Base-by-base conservation (phyloP, 2,113 vertebrate genomes). In the Gymnogyps californianus region DNA sequence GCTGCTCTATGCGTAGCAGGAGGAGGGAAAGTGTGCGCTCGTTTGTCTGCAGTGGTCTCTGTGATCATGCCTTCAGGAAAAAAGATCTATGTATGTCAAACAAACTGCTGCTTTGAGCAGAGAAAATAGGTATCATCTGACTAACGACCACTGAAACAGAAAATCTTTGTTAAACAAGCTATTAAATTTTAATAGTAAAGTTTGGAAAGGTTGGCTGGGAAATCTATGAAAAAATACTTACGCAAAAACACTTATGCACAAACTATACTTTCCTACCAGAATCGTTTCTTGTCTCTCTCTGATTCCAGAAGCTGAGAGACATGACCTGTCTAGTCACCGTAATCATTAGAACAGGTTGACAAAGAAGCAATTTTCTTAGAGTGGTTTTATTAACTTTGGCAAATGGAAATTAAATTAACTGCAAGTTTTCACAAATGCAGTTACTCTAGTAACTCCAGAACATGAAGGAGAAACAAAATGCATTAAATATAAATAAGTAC, bases 81-180 rank as follows among this genome's bases (percentile, higher is more conserved):
- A 90, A 82, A 70, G 13, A 84, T 40, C 57, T 61, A 38, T 71
- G 49, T 75, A 12, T 93, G 78, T 90, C 69, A 52, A 96, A 91
- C 69, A 94, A 65, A 66, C 40, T 95, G 88, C 62, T 93, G 47
- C 76, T 94, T 36, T 13, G 29, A 95, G 84, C 59, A 47, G 29
- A 87, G 70, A 94, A 98, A 95, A 95, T 22, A 93, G 31, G 49
- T 93, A 31, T 82, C 85, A 31, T 82, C 85, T 74, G 81, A 77
- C 71, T 96, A 71, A 32, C 72, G 69, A 85, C 31, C 70, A 69
- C 55, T 88, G 61, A 94, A 96, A 97, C 38, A 90, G 67, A 97
- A 96, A 97, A 92, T 90, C 80, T 93, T 94, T 96, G 40, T 91
- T 92, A 97, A 95, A 89, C 77, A 75, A 92, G n/a, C 46, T 79